A percentile compares a stretch with the other conserved stretches of the same genome.
These are phyloP conservation scores for Leptopilina boulardi DNA, from an alignment of 1,140 invertebrate genomes.

Conservation along the genomic window DNA sequence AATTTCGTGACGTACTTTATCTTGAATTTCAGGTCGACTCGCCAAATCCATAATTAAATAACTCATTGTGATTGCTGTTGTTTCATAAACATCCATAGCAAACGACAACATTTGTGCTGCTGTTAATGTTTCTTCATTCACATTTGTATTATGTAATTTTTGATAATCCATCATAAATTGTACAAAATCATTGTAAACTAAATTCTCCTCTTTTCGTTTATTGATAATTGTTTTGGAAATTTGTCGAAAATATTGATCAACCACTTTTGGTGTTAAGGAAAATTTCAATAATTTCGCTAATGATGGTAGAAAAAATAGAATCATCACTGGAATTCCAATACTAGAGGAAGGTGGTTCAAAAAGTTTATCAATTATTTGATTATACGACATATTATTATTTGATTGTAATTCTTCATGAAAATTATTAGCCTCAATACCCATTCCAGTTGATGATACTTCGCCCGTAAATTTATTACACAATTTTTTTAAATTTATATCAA, in stretches of 20 bases:
- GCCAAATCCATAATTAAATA: conserved; percentile 42
- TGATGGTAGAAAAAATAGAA: background rate
- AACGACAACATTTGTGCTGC: conserved; percentile 50
- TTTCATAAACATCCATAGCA: too few relatives aligned
- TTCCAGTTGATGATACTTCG: too few relatives aligned
- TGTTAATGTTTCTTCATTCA: conserved; percentile 34
- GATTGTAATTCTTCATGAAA: conserved; percentile 48
- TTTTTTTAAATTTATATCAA: conserved; percentile 64
- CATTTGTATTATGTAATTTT: conserved; percentile 5
- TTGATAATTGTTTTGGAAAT: conserved; percentile 20
- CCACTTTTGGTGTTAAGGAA: background rate
- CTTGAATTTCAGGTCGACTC: conserved; percentile 40
- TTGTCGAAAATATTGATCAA: conserved; percentile 10
- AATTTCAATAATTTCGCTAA: background rate
- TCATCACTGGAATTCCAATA: background rate
- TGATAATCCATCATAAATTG: too few relatives aligned
- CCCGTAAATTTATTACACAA: too few relatives aligned
- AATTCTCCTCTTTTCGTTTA: conserved; percentile 12
- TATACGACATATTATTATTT: conserved; percentile 49
- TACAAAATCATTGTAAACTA: conserved; percentile 38
- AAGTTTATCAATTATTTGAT: background rate
- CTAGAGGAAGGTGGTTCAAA: background rate
- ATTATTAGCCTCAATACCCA: too few relatives aligned
- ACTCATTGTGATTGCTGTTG: conserved; percentile 37
- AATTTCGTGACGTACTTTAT: conserved; percentile 52